Evolutionary conservation across 2,113 vertebrate species (phyloP).

Genomic region (Elachura formosa): DNA sequence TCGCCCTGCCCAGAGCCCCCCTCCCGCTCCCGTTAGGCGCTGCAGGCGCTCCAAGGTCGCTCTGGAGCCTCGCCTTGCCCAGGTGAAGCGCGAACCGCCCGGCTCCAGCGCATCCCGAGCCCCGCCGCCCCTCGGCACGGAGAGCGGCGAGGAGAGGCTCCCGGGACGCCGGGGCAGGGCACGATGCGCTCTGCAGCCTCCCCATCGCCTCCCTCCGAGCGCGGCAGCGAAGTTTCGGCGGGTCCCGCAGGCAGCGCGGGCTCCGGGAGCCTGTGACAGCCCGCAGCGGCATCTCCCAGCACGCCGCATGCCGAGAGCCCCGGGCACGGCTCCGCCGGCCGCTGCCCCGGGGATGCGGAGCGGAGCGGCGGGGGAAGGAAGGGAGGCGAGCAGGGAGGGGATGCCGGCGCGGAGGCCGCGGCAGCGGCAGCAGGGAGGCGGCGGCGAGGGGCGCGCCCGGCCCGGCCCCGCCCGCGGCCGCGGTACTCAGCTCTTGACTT

Average conservation of each 20-base stretch:
- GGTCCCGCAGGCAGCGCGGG: not conserved
- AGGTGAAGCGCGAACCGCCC: no score
- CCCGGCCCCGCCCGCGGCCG: not conserved
- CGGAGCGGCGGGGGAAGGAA: not conserved
- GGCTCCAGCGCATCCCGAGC: not conserved
- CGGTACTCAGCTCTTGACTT: slow-evolving; percentile 97
- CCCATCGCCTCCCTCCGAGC: not conserved
- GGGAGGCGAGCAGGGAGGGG: not conserved
- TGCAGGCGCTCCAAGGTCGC: not conserved
- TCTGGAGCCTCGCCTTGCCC: not conserved
- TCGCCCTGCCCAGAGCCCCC: not conserved
- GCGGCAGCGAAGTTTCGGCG: not conserved
- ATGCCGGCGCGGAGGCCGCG: not conserved
- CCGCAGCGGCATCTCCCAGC: not conserved
- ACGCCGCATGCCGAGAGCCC: no score
- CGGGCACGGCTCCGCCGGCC: not conserved
- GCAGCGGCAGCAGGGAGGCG: not conserved
- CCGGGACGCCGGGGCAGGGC: no score
- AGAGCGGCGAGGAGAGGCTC: no score
- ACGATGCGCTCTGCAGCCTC: not conserved
- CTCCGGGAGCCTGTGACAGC: not conserved
- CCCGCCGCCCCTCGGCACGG: no score
- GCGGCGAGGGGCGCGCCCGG: not conserved
- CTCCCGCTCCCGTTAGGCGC: not conserved
- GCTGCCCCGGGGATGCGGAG: not conserved